Percentiles rank a stretch among this genome's conserved stretches.
Conservation (phyloP, 2,888 invertebrate genomes). For the Nipponacmea schrenckii region DNA sequence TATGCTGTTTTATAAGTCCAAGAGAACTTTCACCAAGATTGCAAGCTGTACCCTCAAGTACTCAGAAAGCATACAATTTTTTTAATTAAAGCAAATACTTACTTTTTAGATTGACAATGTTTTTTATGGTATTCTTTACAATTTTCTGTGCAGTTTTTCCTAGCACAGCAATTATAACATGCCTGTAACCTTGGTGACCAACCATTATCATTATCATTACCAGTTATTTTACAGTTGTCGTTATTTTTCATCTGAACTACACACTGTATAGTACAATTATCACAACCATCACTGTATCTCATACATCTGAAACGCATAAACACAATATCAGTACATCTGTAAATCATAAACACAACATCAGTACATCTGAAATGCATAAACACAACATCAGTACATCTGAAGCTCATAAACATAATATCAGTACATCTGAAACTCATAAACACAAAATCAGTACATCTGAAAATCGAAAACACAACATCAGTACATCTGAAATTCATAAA, state of each 20-base stretch:
- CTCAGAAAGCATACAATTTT: too few species aligned
- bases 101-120: conserved; percentile 58
- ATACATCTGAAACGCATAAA: conserved; percentile 39
- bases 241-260: conserved; percentile 41
- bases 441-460: too few species aligned
- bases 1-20: too few species aligned
- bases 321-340: conserved; percentile 24
- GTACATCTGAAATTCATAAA: conserved; percentile 39
- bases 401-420: too few species aligned
- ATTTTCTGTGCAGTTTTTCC: conserved; percentile 51
- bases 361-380: conserved; percentile 38
- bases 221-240: conserved; percentile 55
- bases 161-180: conserved; percentile 62
- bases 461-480: too few species aligned
- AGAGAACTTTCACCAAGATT: too few species aligned
- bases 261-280: conserved; percentile 51
- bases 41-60: too few species aligned
- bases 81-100: conserved; percentile 10
- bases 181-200: conserved; percentile 59
- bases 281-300: conserved; percentile 45
- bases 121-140: conserved; percentile 59
- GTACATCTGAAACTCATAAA: conserved; percentile 39
- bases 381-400: too few species aligned
- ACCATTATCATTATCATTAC: conserved; percentile 58
- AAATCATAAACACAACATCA: background rate